A percentile compares a stretch with the other conserved stretches of the same genome.
Conservation (phyloP, 2,888 invertebrate species). For the Orthonevra nobilis region DNA sequence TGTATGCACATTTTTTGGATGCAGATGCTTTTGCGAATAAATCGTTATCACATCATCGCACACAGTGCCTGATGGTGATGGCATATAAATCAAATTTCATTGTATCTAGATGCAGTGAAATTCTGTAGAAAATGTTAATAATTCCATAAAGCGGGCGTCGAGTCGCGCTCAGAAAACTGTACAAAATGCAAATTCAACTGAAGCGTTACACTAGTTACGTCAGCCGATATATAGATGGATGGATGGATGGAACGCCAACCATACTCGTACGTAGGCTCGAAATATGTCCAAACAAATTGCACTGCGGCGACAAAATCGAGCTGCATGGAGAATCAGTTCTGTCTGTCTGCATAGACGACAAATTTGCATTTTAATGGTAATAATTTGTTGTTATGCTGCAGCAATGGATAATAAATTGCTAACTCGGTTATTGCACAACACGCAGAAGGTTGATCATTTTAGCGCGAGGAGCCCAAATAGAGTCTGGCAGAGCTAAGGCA, state of each 20-base stretch:
- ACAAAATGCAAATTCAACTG: constrained; percentile 61
- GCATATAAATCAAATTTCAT: constrained; percentile 56
- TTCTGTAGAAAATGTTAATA: constrained; percentile 61
- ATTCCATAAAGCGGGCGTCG: constrained; percentile 61
- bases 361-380: constrained; percentile 71
- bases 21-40: constrained; percentile 29
- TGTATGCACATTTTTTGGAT: constrained; percentile 52
- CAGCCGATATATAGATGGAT: constrained; percentile 35
- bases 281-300: constrained; percentile 65
- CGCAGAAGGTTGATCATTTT: constrained; percentile 61
- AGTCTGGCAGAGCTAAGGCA: background rate
- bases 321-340: constrained; percentile 47
- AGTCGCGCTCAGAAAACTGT: constrained; percentile 40
- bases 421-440: constrained; percentile 68
- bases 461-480: no score
- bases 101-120: constrained; percentile 20
- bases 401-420: constrained; percentile 67
- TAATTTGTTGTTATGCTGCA: constrained; percentile 68
- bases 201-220: constrained; percentile 63
- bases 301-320: constrained; percentile 46
- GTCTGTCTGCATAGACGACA: constrained; percentile 55
- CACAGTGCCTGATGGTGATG: constrained; percentile 44
- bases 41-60: constrained; percentile 64
- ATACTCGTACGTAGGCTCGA: constrained; percentile 54
- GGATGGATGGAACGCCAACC: constrained; percentile 35